Evolutionary conservation across 2,797 vertebrate species (phyloP).

Genomic region (Furcifer pardalis): DNA sequence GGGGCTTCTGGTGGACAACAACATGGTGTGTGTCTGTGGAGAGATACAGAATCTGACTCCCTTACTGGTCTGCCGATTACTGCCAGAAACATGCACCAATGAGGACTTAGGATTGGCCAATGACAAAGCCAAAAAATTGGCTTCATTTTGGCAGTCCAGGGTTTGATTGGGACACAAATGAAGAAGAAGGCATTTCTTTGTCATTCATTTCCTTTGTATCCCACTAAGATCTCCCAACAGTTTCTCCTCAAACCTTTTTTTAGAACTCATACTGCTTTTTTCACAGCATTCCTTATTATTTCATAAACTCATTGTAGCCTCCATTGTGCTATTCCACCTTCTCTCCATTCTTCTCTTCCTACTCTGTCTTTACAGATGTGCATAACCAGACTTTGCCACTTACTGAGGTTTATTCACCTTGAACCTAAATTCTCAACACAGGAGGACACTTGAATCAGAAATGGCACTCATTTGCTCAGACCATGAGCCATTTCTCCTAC

Average conservation of each 20-base stretch:
- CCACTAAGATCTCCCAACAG: neutral
- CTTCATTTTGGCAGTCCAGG: too few species aligned
- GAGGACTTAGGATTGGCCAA: too few species aligned
- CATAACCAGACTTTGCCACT: neutral
- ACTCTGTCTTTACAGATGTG: neutral
- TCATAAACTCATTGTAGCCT: neutral
- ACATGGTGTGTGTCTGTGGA: too few species aligned
- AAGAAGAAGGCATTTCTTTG: too few species aligned
- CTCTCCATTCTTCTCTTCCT: neutral
- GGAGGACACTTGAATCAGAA: too few species aligned
- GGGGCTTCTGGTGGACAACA: too few species aligned
- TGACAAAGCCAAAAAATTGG: too few species aligned
- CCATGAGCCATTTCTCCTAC: neutral
- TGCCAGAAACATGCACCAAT: too few species aligned
- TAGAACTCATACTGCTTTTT: neutral
- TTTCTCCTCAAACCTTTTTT: neutral
- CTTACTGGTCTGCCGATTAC: too few species aligned
- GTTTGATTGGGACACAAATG: too few species aligned
- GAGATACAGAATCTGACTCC: too few species aligned
- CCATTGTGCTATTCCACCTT: neutral
- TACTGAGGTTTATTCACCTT: neutral
- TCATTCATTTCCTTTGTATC: neutral
- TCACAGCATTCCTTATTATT: neutral
- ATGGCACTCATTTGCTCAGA: neutral
- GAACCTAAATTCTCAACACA: neutral